These are phyloP conservation scores for Bolinopsis microptera DNA, from an alignment of 37 sponge, comb jelly and placozoan species.

Conservation along the genomic window DNA sequence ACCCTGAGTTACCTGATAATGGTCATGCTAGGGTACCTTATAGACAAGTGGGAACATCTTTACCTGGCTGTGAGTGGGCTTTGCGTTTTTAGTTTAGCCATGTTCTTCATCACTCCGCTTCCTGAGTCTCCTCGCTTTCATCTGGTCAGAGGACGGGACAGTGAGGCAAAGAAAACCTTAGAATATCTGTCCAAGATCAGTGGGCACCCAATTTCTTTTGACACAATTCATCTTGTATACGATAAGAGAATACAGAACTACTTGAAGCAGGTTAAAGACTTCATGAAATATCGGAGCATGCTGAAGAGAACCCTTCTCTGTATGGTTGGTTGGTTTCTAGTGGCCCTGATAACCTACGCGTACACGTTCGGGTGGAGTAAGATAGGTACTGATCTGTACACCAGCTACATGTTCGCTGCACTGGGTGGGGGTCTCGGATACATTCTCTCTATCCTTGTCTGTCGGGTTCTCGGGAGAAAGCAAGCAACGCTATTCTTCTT, in stretches of 20 bases:
- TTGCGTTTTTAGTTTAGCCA: neutral
- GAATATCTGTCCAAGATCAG: neutral
- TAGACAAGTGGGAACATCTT: neutral
- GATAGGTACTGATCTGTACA: conserved; percentile 21
- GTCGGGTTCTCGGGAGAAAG: conserved; percentile 4
- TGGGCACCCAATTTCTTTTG: neutral
- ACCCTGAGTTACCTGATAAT: neutral
- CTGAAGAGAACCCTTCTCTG: neutral
- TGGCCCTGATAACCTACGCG: neutral
- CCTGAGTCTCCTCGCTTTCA: conserved; percentile 41
- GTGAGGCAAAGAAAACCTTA: neutral
- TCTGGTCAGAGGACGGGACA: conserved; percentile 13
- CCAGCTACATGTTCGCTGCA: neutral
- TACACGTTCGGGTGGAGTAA: conserved; percentile 36
- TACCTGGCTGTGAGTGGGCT: neutral
- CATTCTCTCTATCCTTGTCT: neutral
- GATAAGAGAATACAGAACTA: neutral
- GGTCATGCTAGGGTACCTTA: neutral
- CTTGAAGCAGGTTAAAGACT: conserved; percentile 30
- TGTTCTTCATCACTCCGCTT: neutral
- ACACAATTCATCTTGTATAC: neutral
- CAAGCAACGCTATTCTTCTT: neutral
- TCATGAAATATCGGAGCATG: conserved; percentile 19
- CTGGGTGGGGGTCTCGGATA: neutral
- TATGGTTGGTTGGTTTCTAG: conserved; percentile 15